These are phyloP conservation scores for Ethmia dodecea DNA, from an alignment of 2,888 invertebrate genomes.

Conservation along the genomic window DNA sequence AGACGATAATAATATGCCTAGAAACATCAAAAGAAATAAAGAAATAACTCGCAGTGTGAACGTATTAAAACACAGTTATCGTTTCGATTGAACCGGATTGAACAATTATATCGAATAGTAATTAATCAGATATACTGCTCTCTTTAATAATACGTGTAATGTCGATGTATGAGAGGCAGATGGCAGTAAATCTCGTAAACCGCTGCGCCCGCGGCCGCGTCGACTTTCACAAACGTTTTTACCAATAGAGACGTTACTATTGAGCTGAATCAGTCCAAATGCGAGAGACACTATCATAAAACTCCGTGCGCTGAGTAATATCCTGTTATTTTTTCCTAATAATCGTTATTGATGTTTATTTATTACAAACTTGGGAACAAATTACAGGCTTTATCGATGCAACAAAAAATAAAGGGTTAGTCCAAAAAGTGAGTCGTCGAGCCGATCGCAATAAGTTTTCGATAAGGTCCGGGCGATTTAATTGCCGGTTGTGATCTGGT, in stretches of 20 bases:
- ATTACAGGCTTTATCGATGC: constrained; percentile 73
- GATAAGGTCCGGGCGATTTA: constrained; percentile 75
- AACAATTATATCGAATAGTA: constrained; percentile 59
- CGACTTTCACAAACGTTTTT: constrained; percentile 68
- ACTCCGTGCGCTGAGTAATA: constrained; percentile 59
- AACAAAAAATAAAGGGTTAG: constrained; percentile 75
- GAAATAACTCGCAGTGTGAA: constrained; percentile 56
- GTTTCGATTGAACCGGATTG: constrained; percentile 53
- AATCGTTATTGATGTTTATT: constrained; percentile 78
- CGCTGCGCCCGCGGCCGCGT: constrained; percentile 52
- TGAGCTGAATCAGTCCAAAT: constrained; percentile 51
- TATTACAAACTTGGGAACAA: constrained; percentile 71
- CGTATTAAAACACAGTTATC: constrained; percentile 50
- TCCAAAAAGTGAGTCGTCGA: constrained; percentile 75
- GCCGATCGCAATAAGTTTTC: constrained; percentile 76
- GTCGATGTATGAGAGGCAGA: constrained; percentile 54
- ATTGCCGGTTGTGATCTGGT: constrained; percentile 76
- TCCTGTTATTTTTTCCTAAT: constrained; percentile 76
- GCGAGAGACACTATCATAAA: constrained; percentile 62
- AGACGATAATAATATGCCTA: constrained; percentile 42
- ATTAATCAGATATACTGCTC: constrained; percentile 65
- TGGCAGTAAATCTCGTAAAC: constrained; percentile 62
- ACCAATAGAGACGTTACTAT: constrained; percentile 72
- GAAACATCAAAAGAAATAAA: constrained; percentile 43
- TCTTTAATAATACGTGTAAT: constrained; percentile 71